Evolutionary conservation across 2,113 vertebrate species (phyloP), one percentile per base, ranked within the genome.

Genomic region (Nestor notabilis): DNA sequence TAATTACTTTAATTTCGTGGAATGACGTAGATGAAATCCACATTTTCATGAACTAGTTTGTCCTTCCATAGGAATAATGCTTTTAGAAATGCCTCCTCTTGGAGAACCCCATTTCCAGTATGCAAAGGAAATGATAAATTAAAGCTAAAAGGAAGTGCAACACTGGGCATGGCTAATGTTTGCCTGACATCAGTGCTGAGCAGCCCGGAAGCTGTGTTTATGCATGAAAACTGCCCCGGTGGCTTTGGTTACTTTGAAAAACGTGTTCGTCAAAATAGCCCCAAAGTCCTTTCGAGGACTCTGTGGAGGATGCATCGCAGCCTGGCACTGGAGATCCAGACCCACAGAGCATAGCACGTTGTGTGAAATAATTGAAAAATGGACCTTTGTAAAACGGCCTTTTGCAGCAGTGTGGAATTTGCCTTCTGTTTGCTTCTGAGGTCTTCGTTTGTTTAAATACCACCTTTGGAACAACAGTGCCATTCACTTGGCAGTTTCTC

Each of bases 341-440:
- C 17, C 39, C 33, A 8, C 0, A 53, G 46, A 92, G 81, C 29
- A 20, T 20, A 72, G 68, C 41, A 5, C 0, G 0, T 88, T 83
- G n/a, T 39, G 8, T 50, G 55, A 78, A 75, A 53, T 85, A 86
- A 69, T 19, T 56, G 72, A 86, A 60, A 82, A 91, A 77, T 65
- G 10, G 17, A 25, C 41, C 85, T 88, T 75, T 91, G 14, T 64
- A 33, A 75, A 82, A 83, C 64, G 3, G 11, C 39, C 76, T 92
- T 93, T 90, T 56, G 58, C 52, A 89, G 72, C 49, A 88, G 81
- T 75, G 55, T 53, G 85, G 69, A 69, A 23, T 92, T 87, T 93
- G 93, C 85, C 60, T 88, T 76, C 64, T 92, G 7, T 95, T 96
- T 93, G 76, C 64, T 95, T 94, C 69, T 24, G 64, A 90, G 63